These are phyloP conservation scores for Halcyon malimbica DNA, from an alignment of 2,113 vertebrate species.

Conservation along the genomic window DNA sequence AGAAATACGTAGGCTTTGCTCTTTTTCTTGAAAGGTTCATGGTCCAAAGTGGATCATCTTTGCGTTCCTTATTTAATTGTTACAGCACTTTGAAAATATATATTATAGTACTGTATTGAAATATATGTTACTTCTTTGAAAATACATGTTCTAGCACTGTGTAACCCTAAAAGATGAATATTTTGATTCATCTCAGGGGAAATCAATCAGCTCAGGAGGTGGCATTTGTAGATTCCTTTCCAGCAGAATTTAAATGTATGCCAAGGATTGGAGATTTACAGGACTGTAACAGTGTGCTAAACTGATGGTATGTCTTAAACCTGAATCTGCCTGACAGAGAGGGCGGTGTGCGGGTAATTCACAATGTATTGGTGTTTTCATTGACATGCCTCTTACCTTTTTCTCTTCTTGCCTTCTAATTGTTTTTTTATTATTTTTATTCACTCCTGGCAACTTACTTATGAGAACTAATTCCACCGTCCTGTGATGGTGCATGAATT, in stretches of 20 bases:
- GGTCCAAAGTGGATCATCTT: not conserved
- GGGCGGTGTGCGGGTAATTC: not conserved
- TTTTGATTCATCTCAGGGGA: not conserved
- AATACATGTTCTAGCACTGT: not conserved
- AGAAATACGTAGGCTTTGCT: not conserved
- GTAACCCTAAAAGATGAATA: not conserved
- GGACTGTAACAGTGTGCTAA: not conserved
- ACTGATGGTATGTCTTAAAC: not conserved
- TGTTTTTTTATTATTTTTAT: not conserved
- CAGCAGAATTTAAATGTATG: not conserved
- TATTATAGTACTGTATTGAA: too few species aligned
- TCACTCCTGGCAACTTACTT: not conserved
- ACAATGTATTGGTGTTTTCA: not conserved
- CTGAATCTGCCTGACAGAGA: not conserved
- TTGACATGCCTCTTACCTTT: not conserved
- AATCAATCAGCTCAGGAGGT: not conserved
- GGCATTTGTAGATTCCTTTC: not conserved
- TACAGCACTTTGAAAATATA: not conserved
- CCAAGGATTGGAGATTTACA: not conserved
- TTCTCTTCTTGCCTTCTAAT: not conserved
- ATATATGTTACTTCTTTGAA: too few species aligned
- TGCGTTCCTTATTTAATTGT: not conserved
- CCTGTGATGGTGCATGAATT: not conserved
- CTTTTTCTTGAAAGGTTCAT: not conserved
- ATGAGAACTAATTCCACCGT: not conserved